A percentile compares a stretch with the other conserved stretches of the same genome.
These are phyloP conservation scores for Nemopilema nomurai DNA, from an alignment of 30 jellyfish, hydroid and myxozoan genomes.

Conservation along the genomic window DNA sequence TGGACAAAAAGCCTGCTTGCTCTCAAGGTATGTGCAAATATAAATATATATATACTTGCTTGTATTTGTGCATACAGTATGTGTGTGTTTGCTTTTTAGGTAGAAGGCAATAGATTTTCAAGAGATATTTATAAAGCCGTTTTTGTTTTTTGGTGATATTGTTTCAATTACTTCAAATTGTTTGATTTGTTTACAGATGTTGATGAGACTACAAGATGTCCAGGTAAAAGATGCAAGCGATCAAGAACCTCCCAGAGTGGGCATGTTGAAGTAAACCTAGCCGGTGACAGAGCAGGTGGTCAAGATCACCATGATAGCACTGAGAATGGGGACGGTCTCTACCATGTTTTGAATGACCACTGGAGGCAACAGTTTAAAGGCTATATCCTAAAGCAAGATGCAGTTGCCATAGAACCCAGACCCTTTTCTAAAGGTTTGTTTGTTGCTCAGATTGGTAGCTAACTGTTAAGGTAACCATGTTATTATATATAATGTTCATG, in stretches of 20 bases:
- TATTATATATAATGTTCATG: too few relatives aligned
- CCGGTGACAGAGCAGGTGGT: constrained; percentile 32
- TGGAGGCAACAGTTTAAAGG: constrained; percentile 77
- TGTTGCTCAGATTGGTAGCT: too few relatives aligned
- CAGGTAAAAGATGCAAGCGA: constrained; percentile 35
- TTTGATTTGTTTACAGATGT: background rate
- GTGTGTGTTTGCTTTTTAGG: too few relatives aligned
- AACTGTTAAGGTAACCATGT: too few relatives aligned
- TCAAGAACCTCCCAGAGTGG: constrained; percentile 41
- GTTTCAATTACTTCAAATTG: too few relatives aligned
- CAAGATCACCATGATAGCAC: constrained; percentile 6
- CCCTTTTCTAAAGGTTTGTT: constrained; percentile 83
- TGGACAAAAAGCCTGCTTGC: constrained; percentile 11
- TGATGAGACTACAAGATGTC: background rate
- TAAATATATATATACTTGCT: too few relatives aligned
- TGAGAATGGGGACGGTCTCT: constrained; percentile 54
- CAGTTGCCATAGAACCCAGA: constrained; percentile 69
- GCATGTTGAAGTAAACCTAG: constrained; percentile 38
- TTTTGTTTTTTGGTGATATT: too few relatives aligned
- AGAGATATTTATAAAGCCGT: too few relatives aligned
- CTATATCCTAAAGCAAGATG: constrained; percentile 60
- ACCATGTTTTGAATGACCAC: constrained; percentile 73
- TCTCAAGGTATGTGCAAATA: constrained; percentile 16
- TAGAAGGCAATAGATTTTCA: too few relatives aligned
- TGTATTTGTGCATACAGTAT: too few relatives aligned